Percentiles rank a stretch among this genome's conserved stretches.
These are phyloP conservation scores for Nasonia giraulti DNA, from an alignment of 1,140 invertebrate genomes.

Conservation along the genomic window DNA sequence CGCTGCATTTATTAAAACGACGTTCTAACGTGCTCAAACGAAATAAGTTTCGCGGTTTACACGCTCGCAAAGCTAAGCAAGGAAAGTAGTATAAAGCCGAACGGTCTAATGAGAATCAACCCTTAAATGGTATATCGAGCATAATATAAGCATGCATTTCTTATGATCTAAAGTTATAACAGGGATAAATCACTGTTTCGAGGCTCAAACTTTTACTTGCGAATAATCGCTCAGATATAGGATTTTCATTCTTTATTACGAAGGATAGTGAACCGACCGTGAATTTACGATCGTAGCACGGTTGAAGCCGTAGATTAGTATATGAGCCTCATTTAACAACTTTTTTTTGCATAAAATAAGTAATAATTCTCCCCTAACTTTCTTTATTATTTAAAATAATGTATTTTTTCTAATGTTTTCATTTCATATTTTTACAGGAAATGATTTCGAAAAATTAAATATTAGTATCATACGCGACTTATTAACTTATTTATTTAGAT, in stretches of 20 bases:
- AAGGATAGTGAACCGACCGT: background rate
- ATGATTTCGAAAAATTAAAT: no score
- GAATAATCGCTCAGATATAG: background rate
- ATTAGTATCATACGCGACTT: no score
- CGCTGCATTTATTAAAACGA: constrained; percentile 22
- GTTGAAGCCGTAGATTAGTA: background rate
- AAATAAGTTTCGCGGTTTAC: constrained; percentile 20
- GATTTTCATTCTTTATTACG: background rate
- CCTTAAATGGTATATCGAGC: background rate
- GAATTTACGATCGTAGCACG: background rate
- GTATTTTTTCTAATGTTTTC: no score
- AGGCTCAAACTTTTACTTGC: background rate
- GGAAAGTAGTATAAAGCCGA: background rate
- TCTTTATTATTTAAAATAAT: no score
- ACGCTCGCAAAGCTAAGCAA: background rate
- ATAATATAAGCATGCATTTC: background rate
- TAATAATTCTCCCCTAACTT: no score
- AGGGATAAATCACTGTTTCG: background rate
- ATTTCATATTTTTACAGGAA: no score
- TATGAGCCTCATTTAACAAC: background rate
- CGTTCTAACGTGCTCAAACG: background rate
- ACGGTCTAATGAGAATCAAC: constrained; percentile 11
- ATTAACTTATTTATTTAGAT: no score
- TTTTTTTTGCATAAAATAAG: no score
- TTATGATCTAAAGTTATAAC: constrained; percentile 19